A percentile compares a stretch with the other conserved stretches of the same genome.
Evolutionary conservation across 2,113 vertebrate species (phyloP).

Genomic region (Tachysurus vachellii): DNA sequence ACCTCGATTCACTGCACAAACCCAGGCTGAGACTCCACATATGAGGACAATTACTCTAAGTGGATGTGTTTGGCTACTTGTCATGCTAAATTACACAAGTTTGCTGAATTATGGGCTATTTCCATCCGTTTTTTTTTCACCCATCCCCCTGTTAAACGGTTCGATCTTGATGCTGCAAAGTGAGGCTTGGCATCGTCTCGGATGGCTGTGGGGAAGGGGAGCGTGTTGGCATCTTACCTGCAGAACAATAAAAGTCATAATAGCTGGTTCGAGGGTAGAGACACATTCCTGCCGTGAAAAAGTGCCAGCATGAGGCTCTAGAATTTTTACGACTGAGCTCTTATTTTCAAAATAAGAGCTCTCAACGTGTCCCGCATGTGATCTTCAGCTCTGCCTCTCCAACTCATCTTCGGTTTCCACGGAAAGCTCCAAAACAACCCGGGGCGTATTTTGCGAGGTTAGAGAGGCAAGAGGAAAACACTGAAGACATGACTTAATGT

Average conservation of each 20-base stretch:
- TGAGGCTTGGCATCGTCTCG: slow-evolving; percentile 15
- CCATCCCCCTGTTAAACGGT: slow-evolving; percentile 47
- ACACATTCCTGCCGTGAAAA: slow-evolving; percentile 15
- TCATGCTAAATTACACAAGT: slow-evolving; percentile 61
- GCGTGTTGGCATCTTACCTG: slow-evolving; percentile 35
- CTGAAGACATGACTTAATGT: background rate
- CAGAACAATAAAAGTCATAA: slow-evolving; percentile 24
- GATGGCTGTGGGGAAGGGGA: slow-evolving; percentile 17
- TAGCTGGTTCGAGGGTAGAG: slow-evolving; percentile 3
- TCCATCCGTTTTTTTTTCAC: slow-evolving; percentile 24
- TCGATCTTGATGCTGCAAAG: slow-evolving; percentile 39
- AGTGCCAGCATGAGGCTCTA: background rate
- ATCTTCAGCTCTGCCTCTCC: background rate
- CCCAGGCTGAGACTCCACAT: slow-evolving; percentile 56
- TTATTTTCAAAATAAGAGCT: slow-evolving; percentile 1
- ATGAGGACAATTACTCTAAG: slow-evolving; percentile 67
- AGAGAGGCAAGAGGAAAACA: background rate
- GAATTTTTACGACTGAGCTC: background rate
- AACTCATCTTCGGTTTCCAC: slow-evolving; percentile 12
- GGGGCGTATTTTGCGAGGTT: background rate
- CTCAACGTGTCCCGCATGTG: background rate
- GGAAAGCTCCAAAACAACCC: background rate
- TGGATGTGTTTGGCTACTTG: slow-evolving; percentile 62
- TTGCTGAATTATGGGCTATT: slow-evolving; percentile 50
- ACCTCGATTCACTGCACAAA: slow-evolving; percentile 54